phyloP scores from a whole-genome alignment of 64 coral and sea anemone species.

The Actinia equina region DNA sequence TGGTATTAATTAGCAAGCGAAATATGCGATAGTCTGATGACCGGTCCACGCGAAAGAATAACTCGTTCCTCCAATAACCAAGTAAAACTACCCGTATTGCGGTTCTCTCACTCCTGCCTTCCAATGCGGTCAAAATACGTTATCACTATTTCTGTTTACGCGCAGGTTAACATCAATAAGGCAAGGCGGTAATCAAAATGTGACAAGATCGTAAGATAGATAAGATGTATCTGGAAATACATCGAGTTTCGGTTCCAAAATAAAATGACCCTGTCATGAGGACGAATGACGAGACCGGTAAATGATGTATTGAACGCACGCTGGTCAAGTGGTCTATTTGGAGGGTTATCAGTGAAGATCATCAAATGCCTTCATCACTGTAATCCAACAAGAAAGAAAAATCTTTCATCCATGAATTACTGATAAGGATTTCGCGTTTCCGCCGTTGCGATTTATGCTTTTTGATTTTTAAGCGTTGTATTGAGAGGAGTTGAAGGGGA shows the following conservation, averaged over 20 bases:
- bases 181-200: neutral
- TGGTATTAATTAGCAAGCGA: conserved; percentile 1
- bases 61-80: neutral
- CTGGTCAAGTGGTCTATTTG: neutral
- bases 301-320: conserved; percentile 1
- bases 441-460: neutral
- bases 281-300: neutral
- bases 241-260: neutral
- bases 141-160: neutral
- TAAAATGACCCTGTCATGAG: neutral
- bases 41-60: neutral
- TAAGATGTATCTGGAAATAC: conserved; percentile 18
- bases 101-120: neutral
- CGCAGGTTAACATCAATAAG: neutral
- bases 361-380: neutral
- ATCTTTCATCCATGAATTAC: conserved; percentile 3
- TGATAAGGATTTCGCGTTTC: conserved; percentile 1
- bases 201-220: neutral
- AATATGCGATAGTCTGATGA: neutral
- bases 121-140: neutral
- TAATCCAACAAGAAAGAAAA: conserved; percentile 2
- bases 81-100: neutral
- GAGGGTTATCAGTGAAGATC: neutral
- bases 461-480: neutral
- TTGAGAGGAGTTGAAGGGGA: neutral